phyloP scores from a whole-genome alignment of 2,797 vertebrate genomes.

The Tokudaia tokunoshimensis region DNA sequence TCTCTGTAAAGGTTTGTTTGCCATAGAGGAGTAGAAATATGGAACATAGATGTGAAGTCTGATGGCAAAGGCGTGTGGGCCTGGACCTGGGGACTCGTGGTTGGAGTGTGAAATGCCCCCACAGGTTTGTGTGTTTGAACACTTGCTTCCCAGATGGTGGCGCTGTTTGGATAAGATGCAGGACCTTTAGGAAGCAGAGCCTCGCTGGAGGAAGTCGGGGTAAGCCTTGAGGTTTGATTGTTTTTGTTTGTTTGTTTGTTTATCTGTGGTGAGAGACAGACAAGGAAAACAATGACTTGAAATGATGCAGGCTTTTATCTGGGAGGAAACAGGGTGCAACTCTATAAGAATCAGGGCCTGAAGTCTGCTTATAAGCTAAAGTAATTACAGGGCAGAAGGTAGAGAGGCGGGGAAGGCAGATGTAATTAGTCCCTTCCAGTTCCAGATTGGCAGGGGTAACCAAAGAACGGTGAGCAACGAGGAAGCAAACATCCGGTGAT shows the following conservation, averaged over 20 bases:
- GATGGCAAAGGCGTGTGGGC: neutral
- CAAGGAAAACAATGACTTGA: neutral
- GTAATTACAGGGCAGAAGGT: neutral
- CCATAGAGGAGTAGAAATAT: neutral
- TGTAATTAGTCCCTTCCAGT: neutral
- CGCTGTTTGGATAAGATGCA: neutral
- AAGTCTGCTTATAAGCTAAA: neutral
- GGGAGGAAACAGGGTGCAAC: neutral
- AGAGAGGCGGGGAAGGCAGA: neutral
- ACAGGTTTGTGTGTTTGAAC: neutral
- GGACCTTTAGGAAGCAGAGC: neutral
- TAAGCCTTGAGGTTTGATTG: neutral
- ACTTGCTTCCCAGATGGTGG: neutral
- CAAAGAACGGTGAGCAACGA: neutral
- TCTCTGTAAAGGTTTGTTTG: neutral
- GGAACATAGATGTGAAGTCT: neutral
- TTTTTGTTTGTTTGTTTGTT: neutral
- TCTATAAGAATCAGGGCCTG: neutral
- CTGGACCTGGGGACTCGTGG: neutral
- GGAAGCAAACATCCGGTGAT: neutral
- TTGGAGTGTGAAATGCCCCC: neutral
- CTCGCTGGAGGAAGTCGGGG: neutral
- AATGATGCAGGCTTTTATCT: neutral
- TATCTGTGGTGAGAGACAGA: neutral
- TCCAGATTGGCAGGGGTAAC: neutral